Conservation (phyloP, 2,113 vertebrate genomes). For the Edolisoma coerulescens region DNA sequence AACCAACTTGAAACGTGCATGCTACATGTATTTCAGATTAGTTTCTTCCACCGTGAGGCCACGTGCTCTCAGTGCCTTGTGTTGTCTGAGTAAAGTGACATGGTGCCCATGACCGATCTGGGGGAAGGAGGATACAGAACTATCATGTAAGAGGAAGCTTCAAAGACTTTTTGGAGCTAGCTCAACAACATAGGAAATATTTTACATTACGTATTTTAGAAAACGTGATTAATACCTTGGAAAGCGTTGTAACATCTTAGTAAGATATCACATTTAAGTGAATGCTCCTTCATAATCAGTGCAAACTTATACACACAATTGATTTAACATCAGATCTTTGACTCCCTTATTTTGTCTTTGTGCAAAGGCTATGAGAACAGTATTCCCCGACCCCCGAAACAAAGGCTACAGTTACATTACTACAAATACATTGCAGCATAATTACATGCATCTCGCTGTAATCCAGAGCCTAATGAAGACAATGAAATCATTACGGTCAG, state of each 20-base stretch:
- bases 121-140: not conserved
- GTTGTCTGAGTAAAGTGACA: rapidly evolving
- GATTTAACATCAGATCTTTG: not conserved
- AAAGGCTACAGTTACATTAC: not conserved
- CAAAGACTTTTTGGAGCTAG: not conserved
- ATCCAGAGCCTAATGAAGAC: not conserved
- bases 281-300: not conserved
- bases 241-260: not conserved
- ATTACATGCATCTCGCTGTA: not conserved
- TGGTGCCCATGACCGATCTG: not conserved
- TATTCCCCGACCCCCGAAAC: not conserved
- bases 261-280: not conserved
- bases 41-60: not conserved
- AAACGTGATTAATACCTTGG: not conserved
- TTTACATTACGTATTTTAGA: not conserved
- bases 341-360: not conserved
- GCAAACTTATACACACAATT: not conserved
- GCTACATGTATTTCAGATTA: not conserved
- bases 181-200: not conserved
- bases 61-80: not conserved
- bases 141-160: not conserved
- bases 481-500: not conserved
- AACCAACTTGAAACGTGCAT: rapidly evolving
- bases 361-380: not conserved
- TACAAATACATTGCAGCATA: not conserved